These are phyloP conservation scores for Drosophila nebulosa DNA, from an alignment of 1,140 invertebrate genomes.

Conservation along the genomic window DNA sequence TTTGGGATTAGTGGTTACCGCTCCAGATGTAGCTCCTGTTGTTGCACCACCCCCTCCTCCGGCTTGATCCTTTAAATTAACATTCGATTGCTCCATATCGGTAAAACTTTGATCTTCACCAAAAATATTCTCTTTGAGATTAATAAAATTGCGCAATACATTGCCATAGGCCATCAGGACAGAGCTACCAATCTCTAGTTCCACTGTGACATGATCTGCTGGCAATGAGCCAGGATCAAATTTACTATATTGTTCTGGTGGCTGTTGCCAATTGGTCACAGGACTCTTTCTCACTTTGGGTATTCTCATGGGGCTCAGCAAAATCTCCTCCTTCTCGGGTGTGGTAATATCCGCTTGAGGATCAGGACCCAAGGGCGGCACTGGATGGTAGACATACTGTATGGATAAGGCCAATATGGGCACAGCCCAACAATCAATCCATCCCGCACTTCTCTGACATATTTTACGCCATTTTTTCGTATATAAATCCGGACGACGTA, in stretches of 20 bases:
- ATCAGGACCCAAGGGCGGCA: conserved; percentile 91
- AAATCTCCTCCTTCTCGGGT: conserved; percentile 95
- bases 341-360: conserved; percentile 95
- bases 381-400: conserved; percentile 94
- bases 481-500: conserved; percentile 83
- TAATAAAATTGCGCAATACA: conserved; percentile 92
- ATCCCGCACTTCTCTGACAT: conserved; percentile 88
- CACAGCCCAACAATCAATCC: conserved; percentile 98
- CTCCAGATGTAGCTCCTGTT: conserved; percentile 30
- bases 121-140: conserved; percentile 97
- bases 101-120: conserved; percentile 96
- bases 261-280: conserved; percentile 85
- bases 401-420: conserved; percentile 96
- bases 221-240: conserved; percentile 93
- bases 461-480: conserved; percentile 93
- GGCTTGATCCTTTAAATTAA: conserved; percentile 57
- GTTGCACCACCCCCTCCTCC: not conserved
- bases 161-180: conserved; percentile 94
- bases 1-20: conserved; percentile 59
- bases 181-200: conserved; percentile 96
- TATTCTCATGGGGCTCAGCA: conserved; percentile 94
- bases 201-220: conserved; percentile 93
- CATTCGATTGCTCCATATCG: conserved; percentile 89
- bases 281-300: conserved; percentile 88
- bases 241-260: conserved; percentile 83